These are phyloP conservation scores for Leuciscus waleckii DNA, from an alignment of 2,797 vertebrate species.

Conservation along the genomic window DNA sequence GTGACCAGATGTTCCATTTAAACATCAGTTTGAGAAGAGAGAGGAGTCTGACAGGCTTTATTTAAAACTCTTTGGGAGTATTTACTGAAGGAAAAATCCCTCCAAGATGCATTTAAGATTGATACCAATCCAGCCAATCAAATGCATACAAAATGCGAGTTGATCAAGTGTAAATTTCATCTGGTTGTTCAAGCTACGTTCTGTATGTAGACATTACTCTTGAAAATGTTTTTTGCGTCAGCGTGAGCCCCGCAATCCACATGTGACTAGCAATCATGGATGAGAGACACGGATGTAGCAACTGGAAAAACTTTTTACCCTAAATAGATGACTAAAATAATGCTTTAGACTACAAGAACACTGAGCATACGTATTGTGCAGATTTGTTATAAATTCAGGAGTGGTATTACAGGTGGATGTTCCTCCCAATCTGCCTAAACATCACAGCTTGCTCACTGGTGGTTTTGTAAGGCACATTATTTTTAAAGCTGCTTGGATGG, in stretches of 20 bases:
- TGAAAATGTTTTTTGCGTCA: not conserved
- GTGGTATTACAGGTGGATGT: not conserved
- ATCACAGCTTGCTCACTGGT: not conserved
- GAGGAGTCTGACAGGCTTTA: not conserved
- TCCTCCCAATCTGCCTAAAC: not conserved
- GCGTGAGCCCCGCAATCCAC: not conserved
- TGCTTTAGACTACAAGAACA: not conserved
- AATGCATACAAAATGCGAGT: not conserved
- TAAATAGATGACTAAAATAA: not conserved
- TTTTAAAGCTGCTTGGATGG: not conserved
- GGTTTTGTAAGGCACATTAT: not conserved
- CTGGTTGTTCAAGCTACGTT: not conserved
- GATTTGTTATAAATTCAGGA: not conserved
- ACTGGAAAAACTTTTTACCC: not conserved
- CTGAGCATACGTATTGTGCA: not conserved
- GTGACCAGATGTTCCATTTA: slow-evolving; percentile 11
- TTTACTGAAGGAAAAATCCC: not conserved
- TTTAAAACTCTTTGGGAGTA: not conserved
- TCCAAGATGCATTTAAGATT: not conserved
- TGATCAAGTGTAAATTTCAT: not conserved
- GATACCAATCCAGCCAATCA: not conserved
- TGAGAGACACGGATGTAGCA: not conserved
- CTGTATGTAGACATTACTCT: not conserved
- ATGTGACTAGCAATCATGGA: not conserved
- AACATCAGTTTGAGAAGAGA: not conserved